phyloP scores from a whole-genome alignment of 2,888 invertebrate species.

The Leuctra nigra region DNA sequence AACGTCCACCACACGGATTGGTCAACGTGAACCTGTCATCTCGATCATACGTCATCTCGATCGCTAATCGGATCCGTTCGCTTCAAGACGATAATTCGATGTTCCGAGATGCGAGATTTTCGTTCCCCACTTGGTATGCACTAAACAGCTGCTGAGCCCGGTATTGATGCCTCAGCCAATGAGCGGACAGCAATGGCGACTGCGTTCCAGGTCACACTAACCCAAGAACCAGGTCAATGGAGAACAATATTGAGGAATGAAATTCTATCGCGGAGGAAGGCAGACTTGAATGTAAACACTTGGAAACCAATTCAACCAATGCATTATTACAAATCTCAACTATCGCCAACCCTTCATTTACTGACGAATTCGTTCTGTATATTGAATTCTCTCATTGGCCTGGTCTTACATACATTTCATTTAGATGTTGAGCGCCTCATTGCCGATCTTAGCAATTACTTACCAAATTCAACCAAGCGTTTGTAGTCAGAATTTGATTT shows the following conservation, averaged over 20 bases:
- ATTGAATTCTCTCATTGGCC: not conserved
- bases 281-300: not conserved
- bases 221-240: slow-evolving; percentile 7
- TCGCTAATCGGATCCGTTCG: too few species aligned
- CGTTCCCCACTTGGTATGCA: not conserved
- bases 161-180: slow-evolving; percentile 19
- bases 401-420: not conserved
- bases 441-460: slow-evolving; percentile 50
- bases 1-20: slow-evolving; percentile 7
- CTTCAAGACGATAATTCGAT: too few species aligned
- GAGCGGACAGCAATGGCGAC: slow-evolving; percentile 21
- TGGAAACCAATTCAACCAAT: too few species aligned
- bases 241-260: not conserved
- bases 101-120: slow-evolving; percentile 16
- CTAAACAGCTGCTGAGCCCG: slow-evolving; percentile 17
- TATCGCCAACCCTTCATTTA: too few species aligned
- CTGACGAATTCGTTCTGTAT: too few species aligned
- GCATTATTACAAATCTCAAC: too few species aligned
- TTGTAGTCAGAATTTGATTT: slow-evolving; percentile 62
- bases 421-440: not conserved
- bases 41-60: too few species aligned
- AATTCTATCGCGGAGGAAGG: not conserved
- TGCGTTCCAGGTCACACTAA: slow-evolving; percentile 1
- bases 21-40: too few species aligned
- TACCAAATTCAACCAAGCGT: slow-evolving; percentile 82